A percentile compares a stretch with the other conserved stretches of the same genome.
phyloP scores from a whole-genome alignment of 2,113 vertebrate genomes.

The Passer domesticus region DNA sequence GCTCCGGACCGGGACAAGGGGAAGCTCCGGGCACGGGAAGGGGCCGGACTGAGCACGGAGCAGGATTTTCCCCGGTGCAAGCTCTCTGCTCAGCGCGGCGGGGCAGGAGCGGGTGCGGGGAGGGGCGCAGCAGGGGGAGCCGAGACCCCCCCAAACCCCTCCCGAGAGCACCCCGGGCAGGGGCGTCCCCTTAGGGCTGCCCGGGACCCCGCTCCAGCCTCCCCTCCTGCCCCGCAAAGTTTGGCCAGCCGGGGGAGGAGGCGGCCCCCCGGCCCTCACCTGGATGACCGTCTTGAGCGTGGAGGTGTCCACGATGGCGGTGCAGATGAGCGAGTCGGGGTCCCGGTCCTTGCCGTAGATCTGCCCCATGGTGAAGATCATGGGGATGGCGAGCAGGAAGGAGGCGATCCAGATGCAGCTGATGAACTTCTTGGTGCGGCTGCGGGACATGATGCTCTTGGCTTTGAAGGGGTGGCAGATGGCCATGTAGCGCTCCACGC shows the following conservation, averaged over 20 bases:
- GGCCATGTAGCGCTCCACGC: slow-evolving; percentile 93
- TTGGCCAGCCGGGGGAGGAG: background rate
- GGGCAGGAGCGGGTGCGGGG: background rate
- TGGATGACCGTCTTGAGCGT: slow-evolving; percentile 88
- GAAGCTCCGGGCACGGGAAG: background rate
- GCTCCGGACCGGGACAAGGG: background rate
- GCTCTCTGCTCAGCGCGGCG: background rate
- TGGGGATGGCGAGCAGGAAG: slow-evolving; percentile 87
- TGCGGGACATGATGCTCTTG: slow-evolving; percentile 95
- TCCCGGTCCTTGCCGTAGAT: slow-evolving; percentile 62
- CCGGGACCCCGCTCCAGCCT: background rate
- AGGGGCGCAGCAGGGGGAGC: background rate
- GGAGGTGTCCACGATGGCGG: slow-evolving; percentile 75
- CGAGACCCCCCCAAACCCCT: background rate
- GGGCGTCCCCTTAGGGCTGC: background rate
- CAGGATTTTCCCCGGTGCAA: background rate
- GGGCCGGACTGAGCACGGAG: background rate
- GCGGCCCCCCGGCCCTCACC: slow-evolving; percentile 71
- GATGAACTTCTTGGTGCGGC: slow-evolving; percentile 95
- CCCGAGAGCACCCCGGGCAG: fast-evolving
- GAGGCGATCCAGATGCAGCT: slow-evolving; percentile 90
- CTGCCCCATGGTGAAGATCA: slow-evolving; percentile 93
- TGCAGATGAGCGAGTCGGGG: slow-evolving; percentile 82
- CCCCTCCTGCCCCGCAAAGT: background rate
- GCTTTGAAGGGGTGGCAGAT: slow-evolving; percentile 97